Percentiles rank a stretch among this genome's conserved stretches.
Conservation (phyloP, 2,113 vertebrate species). For the Zosterops hypoxanthus region DNA sequence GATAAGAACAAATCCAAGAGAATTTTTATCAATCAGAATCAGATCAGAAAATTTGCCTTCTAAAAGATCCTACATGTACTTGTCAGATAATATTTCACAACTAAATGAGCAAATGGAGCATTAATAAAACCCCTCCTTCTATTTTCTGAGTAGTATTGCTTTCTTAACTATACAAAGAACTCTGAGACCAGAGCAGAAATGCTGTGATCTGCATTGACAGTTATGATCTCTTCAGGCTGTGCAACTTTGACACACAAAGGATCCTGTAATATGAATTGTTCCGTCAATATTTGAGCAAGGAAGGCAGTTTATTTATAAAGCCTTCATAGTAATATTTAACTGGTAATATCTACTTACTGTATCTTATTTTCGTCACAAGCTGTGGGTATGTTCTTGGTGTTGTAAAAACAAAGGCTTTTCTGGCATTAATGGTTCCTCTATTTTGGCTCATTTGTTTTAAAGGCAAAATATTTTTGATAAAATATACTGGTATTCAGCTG, state of each 20-base stretch:
- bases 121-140: background rate
- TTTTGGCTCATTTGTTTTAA: background rate
- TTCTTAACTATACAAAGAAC: background rate
- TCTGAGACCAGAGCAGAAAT: background rate
- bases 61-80: background rate
- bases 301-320: background rate
- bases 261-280: background rate
- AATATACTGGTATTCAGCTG: background rate
- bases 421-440: background rate
- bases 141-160: background rate
- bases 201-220: background rate
- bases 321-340: background rate
- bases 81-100: background rate
- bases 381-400: background rate
- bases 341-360: background rate
- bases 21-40: background rate
- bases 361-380: background rate
- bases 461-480: background rate
- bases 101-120: background rate
- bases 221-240: background rate
- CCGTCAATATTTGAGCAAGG: constrained; percentile 15
- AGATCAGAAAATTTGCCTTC: background rate
- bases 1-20: background rate
- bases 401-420: background rate
- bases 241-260: background rate